These are phyloP conservation scores for Ochropleura plecta DNA, from an alignment of 2,888 invertebrate species.

Conservation along the genomic window DNA sequence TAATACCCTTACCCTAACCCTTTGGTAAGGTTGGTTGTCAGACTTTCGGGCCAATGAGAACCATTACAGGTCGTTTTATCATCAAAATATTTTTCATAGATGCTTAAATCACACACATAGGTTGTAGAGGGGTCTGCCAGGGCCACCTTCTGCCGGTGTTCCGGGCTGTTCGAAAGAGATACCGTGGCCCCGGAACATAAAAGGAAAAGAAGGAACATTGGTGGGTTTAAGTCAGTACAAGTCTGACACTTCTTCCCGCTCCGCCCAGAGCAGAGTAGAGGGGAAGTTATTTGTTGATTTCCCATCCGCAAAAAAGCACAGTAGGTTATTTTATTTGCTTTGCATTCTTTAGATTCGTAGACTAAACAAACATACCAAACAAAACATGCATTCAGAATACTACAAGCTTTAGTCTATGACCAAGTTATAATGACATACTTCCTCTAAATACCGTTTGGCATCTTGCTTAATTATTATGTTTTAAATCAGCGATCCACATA, in stretches of 20 bases:
- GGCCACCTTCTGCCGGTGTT: no score
- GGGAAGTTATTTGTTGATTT: no score
- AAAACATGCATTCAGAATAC: slow-evolving; percentile 27
- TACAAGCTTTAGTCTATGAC: not conserved
- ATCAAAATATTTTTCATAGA: slow-evolving; percentile 1
- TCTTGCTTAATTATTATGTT: slow-evolving; percentile 26
- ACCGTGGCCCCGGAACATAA: no score
- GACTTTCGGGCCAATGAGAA: no score
- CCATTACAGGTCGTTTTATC: not conserved
- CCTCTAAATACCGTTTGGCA: slow-evolving; percentile 38
- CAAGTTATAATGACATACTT: slow-evolving; percentile 26
- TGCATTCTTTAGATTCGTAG: slow-evolving; percentile 9
- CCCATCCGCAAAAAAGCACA: not conserved
- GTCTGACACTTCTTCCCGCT: no score
- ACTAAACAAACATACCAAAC: slow-evolving; percentile 26
- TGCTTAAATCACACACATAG: not conserved
- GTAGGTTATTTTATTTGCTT: not conserved
- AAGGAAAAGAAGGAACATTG: no score
- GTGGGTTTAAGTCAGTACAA: no score
- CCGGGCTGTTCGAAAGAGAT: no score
- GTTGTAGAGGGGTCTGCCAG: not conserved
- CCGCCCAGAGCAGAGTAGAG: no score
- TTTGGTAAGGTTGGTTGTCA: no score
- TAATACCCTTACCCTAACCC: no score
- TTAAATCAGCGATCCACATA: slow-evolving; percentile 27